These are phyloP conservation scores for Caenorhabditis plicata DNA, from an alignment of 2,888 invertebrate species.

Conservation along the genomic window DNA sequence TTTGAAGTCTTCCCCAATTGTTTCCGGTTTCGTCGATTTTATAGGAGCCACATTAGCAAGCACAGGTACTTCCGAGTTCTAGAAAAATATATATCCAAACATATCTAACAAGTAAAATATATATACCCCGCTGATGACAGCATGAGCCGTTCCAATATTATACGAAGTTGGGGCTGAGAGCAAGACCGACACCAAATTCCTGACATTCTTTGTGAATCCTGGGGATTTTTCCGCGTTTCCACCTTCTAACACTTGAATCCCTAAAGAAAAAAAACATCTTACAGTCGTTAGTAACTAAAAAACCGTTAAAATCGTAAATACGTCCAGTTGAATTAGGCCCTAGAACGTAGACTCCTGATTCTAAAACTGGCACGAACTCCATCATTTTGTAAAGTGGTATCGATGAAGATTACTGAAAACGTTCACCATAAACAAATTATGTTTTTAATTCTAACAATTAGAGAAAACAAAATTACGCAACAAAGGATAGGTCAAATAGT, in stretches of 20 bases:
- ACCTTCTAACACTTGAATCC: too few species aligned
- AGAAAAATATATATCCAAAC: not conserved
- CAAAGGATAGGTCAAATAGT: too few species aligned
- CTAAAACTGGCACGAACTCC: too few species aligned
- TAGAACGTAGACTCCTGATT: constrained; percentile 24
- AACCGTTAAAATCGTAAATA: too few species aligned
- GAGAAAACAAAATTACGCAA: too few species aligned
- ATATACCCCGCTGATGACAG: constrained; percentile 9
- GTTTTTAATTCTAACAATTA: too few species aligned
- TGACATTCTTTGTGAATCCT: constrained; percentile 17
- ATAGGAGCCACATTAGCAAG: constrained; percentile 10
- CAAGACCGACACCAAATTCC: constrained; percentile 6
- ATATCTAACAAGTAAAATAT: not conserved
- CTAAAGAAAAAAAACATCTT: too few species aligned
- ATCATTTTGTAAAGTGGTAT: too few species aligned
- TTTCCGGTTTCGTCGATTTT: constrained; percentile 13
- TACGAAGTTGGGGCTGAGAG: constrained; percentile 18
- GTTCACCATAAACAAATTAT: too few species aligned
- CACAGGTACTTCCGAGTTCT: constrained; percentile 5
- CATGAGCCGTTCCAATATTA: constrained; percentile 11
- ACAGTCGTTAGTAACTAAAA: too few species aligned
- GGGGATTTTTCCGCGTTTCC: constrained; percentile 11
- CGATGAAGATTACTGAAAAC: too few species aligned
- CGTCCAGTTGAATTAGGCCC: too few species aligned
- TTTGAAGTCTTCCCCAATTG: constrained; percentile 11